Evolutionary conservation across 1,140 invertebrate species (phyloP).

Genomic region (Diuraphis noxia): DNA sequence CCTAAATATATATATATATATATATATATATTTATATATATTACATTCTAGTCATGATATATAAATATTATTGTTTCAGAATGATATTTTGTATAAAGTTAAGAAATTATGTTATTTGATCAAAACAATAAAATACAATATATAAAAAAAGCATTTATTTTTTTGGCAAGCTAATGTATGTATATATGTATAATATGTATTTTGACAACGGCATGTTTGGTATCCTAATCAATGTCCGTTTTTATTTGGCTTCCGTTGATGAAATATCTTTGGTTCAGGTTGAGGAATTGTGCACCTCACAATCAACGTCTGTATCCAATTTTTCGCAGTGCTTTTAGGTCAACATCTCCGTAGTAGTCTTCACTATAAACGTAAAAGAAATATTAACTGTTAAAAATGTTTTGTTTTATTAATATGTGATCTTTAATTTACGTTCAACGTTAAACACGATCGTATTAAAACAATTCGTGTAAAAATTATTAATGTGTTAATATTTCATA

Average conservation of each 20-base stretch:
- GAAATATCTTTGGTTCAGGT: slow-evolving; percentile 37
- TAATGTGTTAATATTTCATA: slow-evolving; percentile 18
- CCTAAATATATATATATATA: not conserved
- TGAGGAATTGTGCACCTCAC: not conserved
- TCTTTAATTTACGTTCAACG: not conserved
- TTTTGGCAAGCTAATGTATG: slow-evolving; percentile 16
- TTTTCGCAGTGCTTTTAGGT: slow-evolving; percentile 78
- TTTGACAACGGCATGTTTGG: not conserved
- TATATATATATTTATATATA: slow-evolving; percentile 15
- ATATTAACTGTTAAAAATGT: slow-evolving; percentile 55
- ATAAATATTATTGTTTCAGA: slow-evolving; percentile 49
- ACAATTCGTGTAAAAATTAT: not conserved
- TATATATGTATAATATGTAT: not conserved
- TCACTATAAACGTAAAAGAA: slow-evolving; percentile 65
- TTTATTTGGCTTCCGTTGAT: not conserved
- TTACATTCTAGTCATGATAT: slow-evolving; percentile 50
- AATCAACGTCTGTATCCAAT: slow-evolving; percentile 64
- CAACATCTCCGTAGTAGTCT: slow-evolving; percentile 82
- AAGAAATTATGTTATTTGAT: slow-evolving; percentile 47
- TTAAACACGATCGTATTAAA: not conserved
- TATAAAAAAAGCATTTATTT: slow-evolving; percentile 47
- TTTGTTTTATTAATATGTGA: not conserved
- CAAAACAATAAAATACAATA: slow-evolving; percentile 47
- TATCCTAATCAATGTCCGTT: slow-evolving; percentile 4
- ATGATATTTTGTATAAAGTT: slow-evolving; percentile 48